phyloP scores from a whole-genome alignment of 2,113 vertebrate species.

The Agapornis roseicollis region DNA sequence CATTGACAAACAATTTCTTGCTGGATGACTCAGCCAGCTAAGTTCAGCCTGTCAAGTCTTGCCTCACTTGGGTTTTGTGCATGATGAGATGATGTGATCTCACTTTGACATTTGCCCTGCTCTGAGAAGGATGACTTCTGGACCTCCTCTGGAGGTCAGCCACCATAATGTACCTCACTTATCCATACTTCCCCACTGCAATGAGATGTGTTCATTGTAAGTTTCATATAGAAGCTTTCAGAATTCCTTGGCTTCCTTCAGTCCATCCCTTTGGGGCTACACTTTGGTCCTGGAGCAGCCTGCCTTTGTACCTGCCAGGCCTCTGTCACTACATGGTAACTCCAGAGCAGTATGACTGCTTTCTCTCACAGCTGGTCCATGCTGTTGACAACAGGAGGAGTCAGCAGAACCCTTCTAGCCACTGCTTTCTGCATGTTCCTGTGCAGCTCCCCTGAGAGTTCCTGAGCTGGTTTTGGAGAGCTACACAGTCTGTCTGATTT shows the following conservation, averaged over 20 bases:
- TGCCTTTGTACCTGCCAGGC: background rate
- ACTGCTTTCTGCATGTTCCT: background rate
- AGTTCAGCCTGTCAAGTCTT: background rate
- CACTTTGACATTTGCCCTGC: accelerated
- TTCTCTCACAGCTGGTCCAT: background rate
- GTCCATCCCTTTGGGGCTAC: background rate
- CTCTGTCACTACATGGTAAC: background rate
- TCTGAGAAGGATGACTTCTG: background rate
- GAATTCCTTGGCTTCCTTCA: background rate
- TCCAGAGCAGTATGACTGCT: background rate
- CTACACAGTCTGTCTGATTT: background rate
- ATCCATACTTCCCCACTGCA: background rate
- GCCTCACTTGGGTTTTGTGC: background rate
- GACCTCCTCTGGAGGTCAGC: background rate
- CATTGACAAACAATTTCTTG: background rate
- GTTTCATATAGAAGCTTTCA: background rate
- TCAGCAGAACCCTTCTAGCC: background rate
- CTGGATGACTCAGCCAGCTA: background rate
- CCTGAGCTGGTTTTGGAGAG: background rate
- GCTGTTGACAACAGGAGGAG: background rate
- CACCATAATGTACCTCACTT: background rate
- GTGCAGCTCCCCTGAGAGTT: background rate
- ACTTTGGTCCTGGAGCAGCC: background rate
- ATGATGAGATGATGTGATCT: background rate
- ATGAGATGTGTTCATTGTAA: background rate